Base-by-base conservation (phyloP, 2,113 vertebrate species). In the Colinus virginianus region DNA sequence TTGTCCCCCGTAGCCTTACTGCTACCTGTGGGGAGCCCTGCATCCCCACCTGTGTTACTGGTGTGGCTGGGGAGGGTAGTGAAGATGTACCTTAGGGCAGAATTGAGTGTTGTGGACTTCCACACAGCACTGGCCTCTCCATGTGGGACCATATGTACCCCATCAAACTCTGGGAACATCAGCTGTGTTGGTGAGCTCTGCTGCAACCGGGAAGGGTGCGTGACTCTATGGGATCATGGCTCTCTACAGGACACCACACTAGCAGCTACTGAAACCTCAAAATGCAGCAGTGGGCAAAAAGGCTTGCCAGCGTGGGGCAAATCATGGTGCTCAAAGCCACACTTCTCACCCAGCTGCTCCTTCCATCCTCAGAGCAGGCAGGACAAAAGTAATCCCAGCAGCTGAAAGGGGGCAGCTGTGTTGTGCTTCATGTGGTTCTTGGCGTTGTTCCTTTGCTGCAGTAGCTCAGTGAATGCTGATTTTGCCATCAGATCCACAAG, bases 31-130 rank as follows among this genome's bases (percentile, higher is more conserved):
- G 25, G 17, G 9, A 84, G 21, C 21, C 30, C 26, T 22, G 45
- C 32, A 6, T 19, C 46, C 56, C n/a, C 56, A 5, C 45, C 58
- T 58, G 12, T 48, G 13, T 7, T 12, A 3, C 22, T 64, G 13
- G 11, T 66, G 32, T 16, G 14, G 7, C 6, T 85, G 25, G 53
- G 46, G 49, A 45, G 12, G 7, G 10, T 22, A 38, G 23, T 32
- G 51, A 53, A 69, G 3, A 3, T 61, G 7, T 84, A 40, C 48
- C 7, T 1, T 8, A 13, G 45, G 26, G 40, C 32, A 43, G 20
- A 9, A n/a, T 0, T 2, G 30, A 19, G n/a, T 11, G 4, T 40
- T 5, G 1, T 30, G 10, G 13, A 22, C 18, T 66, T 45, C 45
- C 6, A 10, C 15, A 8, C 9, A 25, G 22, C 26, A 14, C 21